These are phyloP conservation scores for Lepidochrysops patricia DNA, from an alignment of 2,888 invertebrate genomes.

Conservation along the genomic window DNA sequence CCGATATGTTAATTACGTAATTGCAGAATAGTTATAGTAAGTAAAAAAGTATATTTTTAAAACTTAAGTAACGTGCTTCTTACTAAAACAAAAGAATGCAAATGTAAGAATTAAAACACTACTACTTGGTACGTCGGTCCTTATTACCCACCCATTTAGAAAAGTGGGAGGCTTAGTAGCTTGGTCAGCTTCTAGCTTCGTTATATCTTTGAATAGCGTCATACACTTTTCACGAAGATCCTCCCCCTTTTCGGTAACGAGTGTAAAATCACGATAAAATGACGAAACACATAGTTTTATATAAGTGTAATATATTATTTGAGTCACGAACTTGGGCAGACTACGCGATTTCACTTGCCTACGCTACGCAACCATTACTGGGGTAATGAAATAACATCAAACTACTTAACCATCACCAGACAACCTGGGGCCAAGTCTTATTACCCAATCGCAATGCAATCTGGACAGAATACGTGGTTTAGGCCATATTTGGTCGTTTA, in stretches of 20 bases:
- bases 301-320: constrained; percentile 9
- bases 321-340: constrained; percentile 9
- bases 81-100: too few species aligned
- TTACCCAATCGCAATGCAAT: background rate
- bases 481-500: background rate
- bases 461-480: background rate
- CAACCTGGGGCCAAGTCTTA: background rate
- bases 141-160: too few species aligned
- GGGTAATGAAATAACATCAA: background rate
- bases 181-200: too few species aligned
- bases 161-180: too few species aligned
- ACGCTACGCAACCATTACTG: background rate
- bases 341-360: constrained; percentile 11
- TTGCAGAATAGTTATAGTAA: too few species aligned
- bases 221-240: background rate
- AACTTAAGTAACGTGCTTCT: too few species aligned
- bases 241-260: background rate
- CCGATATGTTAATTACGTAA: too few species aligned
- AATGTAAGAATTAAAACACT: too few species aligned
- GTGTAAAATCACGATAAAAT: background rate
- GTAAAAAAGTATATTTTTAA: too few species aligned
- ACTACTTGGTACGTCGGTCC: too few species aligned
- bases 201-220: background rate
- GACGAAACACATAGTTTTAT: background rate
- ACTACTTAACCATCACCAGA: background rate